Evolutionary conservation across 37 sponge, comb jelly and placozoan species (phyloP), one percentile per base, ranked within the genome.

Genomic region (Diacarnus erythraeanus): DNA sequence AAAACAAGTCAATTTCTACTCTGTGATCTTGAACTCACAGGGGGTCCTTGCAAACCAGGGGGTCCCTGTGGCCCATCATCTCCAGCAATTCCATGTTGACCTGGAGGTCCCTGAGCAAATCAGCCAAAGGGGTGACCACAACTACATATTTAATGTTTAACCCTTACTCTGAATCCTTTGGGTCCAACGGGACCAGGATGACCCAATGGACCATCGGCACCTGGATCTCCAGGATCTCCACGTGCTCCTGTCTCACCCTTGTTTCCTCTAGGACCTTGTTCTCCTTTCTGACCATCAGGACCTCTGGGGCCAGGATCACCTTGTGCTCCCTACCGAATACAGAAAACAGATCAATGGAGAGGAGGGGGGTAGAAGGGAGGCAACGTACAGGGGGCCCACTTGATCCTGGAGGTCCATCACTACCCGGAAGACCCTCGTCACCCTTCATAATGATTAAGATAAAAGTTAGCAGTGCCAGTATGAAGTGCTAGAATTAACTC

Each of bases 201-300:
- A 42, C 92, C 91, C 33, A 74, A 40, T 59, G 10, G 74, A 1
- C 91, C 91, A 35, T 6, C 23, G n/a, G 60, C 83, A 38, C 91
- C 91, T 15, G 60, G 30, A 5, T 59, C 70, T 29, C 92, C 92
- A 26, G 65, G 69, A 37, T 59, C 67, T 69, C 92, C 92, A 18
- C 59, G 54, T 10, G 59, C 51, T 63, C 92, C 92, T 33, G 76
- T 31, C 2, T 64, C 37, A 12, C 92, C 92, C 56, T 76, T 43
- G 67, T 75, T 72, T 3, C 92, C 92, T 57, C 47, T 23, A 2
- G 51, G 42, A 20, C 92, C 92, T 65, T 87, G 64, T 59, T 83
- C 84, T 75, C 92, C 92, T 73, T 87, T 91, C 67, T 83, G 64
- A 9, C 91, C 86, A 22, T 27, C 42, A 3, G 77, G 36, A 42